Evolutionary conservation across 2,888 invertebrate genomes (phyloP).

Genomic region (Orchesella flavescens): DNA sequence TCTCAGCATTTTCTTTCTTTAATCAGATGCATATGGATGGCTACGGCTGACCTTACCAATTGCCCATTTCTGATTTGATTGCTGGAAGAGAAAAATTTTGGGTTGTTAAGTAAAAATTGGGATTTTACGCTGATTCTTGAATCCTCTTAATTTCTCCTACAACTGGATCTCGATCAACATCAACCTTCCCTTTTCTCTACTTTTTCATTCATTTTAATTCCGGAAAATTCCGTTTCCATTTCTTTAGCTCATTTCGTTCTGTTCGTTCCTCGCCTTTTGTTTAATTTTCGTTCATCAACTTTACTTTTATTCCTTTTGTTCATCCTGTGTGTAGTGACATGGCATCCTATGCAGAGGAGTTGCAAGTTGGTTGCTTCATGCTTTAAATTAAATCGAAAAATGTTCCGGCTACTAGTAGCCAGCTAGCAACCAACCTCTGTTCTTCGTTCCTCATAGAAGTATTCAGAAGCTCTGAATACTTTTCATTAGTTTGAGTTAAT

Average conservation of each 20-base stretch:
- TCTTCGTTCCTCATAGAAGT: conserved; percentile 9
- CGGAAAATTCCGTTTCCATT: conserved; percentile 43
- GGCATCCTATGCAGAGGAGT: too few species aligned
- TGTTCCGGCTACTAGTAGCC: too few species aligned
- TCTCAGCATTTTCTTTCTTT: not conserved
- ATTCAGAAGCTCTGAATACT: conserved; percentile 13
- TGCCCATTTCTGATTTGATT: too few species aligned
- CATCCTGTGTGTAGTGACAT: not conserved
- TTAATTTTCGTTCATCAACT: conserved; percentile 34
- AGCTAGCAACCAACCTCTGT: not conserved
- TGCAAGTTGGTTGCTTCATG: not conserved
- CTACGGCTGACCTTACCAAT: not conserved
- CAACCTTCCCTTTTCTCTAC: conserved; percentile 19
- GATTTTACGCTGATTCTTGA: conserved; percentile 48
- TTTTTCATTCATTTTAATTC: conserved; percentile 42
- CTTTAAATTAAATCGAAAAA: conserved; percentile 44
- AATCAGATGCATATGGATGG: not conserved
- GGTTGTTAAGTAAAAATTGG: too few species aligned
- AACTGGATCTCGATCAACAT: too few species aligned
- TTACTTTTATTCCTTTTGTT: conserved; percentile 38
- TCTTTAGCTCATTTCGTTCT: conserved; percentile 20
- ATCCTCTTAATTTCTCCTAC: conserved; percentile 50
- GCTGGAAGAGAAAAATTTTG: not conserved
- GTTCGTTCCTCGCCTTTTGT: conserved; percentile 29
- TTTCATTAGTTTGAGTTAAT: conserved; percentile 64